Evolutionary conservation across 2,113 vertebrate genomes (phyloP), one percentile per base, ranked within the genome.

Genomic region (Parotia lawesii): DNA sequence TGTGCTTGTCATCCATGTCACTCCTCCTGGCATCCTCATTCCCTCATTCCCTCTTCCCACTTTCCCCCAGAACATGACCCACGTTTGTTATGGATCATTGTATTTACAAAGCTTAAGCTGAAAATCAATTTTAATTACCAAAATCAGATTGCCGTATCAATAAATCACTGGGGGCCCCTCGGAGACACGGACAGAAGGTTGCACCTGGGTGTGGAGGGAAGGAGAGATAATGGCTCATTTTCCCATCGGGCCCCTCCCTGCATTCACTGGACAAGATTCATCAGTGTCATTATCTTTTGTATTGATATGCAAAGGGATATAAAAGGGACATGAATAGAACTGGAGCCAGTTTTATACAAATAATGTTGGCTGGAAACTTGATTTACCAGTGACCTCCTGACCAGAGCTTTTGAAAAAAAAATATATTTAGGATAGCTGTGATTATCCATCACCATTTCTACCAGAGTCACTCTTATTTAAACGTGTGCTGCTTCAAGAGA

Each of bases 41-140:
- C 47, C n/a, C 21, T 45, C 8, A 17, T 38, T 75, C 40, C 48
- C 33, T 45, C 33, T 70, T 50, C 37, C 57, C 54, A 66, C n/a
- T 24, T 19, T 12, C 0, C 10, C 2, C 28, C 6, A 40, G 92
- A 97, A 95, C 94, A 79, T 47, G 90, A 97, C 89, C 90, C 64
- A 76, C 24, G 56, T 91, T 94, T 86, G 95, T 94, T 77, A 95
- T 84, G 93, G 84, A 94, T 94, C 87, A 83, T 18, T 74, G 92
- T 95, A 88, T 95, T 91, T 95, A 94, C 94, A 93, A 97, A 94
- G 78, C 93, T 95, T 93, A 97, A 97, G 97, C 92, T 62, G 73
- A 93, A 97, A 97, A 97, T 98, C 97, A 97, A 97, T 98, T 98
- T 98, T 97, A 97, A 98, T 98, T 98, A 97, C 97, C 94, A 97